Evolutionary conservation across 2,797 vertebrate genomes (phyloP).

Genomic region (Phoxinus dragarum): DNA sequence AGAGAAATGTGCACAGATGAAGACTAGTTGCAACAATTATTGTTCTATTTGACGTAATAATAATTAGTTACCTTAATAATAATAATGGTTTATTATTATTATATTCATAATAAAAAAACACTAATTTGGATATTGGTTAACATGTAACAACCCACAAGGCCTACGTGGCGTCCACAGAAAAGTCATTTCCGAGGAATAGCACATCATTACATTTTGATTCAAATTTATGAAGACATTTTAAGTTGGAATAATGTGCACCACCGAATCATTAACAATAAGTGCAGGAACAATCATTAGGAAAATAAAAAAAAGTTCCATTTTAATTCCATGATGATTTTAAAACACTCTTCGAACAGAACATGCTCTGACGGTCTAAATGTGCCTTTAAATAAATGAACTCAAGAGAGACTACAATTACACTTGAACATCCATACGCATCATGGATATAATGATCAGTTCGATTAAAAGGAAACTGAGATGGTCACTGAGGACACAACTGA

Average conservation of each 20-base stretch:
- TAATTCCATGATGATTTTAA: background rate
- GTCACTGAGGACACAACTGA: constrained; percentile 22
- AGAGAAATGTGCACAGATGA: background rate
- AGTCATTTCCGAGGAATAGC: background rate
- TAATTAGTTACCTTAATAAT: background rate
- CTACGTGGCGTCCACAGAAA: background rate
- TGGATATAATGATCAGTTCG: constrained; percentile 1
- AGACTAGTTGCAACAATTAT: background rate
- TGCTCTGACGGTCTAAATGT: background rate
- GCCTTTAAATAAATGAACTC: constrained; percentile 28
- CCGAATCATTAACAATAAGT: background rate
- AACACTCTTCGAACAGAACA: background rate
- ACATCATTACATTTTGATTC: background rate
- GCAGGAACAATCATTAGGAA: background rate
- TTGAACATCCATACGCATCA: constrained; percentile 3
- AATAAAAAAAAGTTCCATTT: background rate
- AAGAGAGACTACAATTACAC: constrained; percentile 36
- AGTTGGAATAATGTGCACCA: background rate
- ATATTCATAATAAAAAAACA: background rate
- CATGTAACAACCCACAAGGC: background rate
- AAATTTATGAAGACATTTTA: constrained; percentile 5
- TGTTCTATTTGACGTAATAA: background rate
- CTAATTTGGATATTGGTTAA: background rate
- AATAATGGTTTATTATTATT: background rate
- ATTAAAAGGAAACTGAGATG: constrained; percentile 26